Conservation (phyloP, 2,113 vertebrate species). For the Carlito syrichta region DNA sequence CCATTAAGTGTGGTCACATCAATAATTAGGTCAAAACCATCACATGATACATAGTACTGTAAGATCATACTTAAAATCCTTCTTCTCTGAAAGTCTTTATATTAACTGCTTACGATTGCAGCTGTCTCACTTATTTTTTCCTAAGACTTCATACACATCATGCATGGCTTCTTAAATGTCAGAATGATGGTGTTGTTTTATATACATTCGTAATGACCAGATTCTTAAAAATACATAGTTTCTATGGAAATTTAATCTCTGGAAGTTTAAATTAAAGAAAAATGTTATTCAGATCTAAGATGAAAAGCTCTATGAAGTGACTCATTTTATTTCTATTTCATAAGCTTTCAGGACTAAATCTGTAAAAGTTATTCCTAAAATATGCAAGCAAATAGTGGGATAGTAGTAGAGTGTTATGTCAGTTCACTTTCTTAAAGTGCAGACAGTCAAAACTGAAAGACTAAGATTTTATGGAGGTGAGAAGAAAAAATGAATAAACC, state of each 20-base stretch:
- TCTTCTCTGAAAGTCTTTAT: constrained; percentile 14
- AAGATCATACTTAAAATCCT: neutral
- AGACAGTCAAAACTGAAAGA: neutral
- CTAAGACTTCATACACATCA: neutral
- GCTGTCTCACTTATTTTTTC: constrained; percentile 42
- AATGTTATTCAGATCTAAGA: neutral
- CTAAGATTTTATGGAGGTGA: neutral
- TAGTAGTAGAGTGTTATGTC: constrained; percentile 7
- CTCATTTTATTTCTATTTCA: constrained; percentile 69
- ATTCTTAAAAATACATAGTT: neutral
- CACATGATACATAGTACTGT: neutral
- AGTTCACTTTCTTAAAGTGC: neutral
- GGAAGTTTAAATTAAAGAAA: constrained; percentile 41
- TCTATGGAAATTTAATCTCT: constrained; percentile 57
- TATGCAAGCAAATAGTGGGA: constrained; percentile 43
- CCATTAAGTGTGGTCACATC: neutral
- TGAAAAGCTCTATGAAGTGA: constrained; percentile 63
- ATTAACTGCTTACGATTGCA: neutral
- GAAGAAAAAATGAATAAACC: neutral
- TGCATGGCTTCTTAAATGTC: neutral
- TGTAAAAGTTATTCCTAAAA: constrained; percentile 38
- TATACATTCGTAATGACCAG: constrained; percentile 31
- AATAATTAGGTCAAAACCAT: neutral
- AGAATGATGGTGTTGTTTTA: constrained; percentile 19
- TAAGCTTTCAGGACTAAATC: constrained; percentile 50